Evolutionary conservation across 2,113 vertebrate genomes (phyloP), one percentile per base, ranked within the genome.

Genomic region (Holacanthus passer): DNA sequence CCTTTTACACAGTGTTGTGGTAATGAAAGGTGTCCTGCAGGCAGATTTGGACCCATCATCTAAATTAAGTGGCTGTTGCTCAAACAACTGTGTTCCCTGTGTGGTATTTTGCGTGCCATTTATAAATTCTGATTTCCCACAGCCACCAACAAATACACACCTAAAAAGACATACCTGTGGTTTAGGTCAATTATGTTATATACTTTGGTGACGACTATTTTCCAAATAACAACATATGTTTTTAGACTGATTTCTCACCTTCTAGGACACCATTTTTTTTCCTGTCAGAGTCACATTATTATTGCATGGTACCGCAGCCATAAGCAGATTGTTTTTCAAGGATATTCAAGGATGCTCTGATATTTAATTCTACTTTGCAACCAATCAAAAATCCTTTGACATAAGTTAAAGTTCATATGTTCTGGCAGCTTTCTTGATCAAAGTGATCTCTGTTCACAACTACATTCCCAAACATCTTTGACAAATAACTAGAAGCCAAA

Each of bases 11-110:
- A 43, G 67, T 43, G 55, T 65, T 24, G 2, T 5, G 39, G 31
- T 66, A 68, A 86, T 81, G 59, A 81, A 67, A 60, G 58, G 58
- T 29, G 37, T 83, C 83, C 58, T 20, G 17, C 65, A 55, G 73
- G 60, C 80, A 68, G 11, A 48, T 53, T 56, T 17, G 11, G 43
- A 59, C 79, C 62, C 47, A 41, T 62, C 69, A 35, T 12, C 37
- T 53, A 27, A 74, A 53, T 83, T 7, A 63, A 43, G 35, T 24
- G 3, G 45, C 11, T 43, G 10, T 35, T 27, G 9, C 29, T 71
- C 20, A 52, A 58, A 45, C 32, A 50, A 2, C 48, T 29, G 0
- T 22, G 31, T 76, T 56, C 53, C 55, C 43, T 41, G 24, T 52
- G 47, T 53, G 45, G 41, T 43, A 47, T 81, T 53, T 69, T 41